Percentiles rank a stretch among this genome's conserved stretches.
Conservation (phyloP, 2,888 invertebrate species). For the Drosophila borealis region DNA sequence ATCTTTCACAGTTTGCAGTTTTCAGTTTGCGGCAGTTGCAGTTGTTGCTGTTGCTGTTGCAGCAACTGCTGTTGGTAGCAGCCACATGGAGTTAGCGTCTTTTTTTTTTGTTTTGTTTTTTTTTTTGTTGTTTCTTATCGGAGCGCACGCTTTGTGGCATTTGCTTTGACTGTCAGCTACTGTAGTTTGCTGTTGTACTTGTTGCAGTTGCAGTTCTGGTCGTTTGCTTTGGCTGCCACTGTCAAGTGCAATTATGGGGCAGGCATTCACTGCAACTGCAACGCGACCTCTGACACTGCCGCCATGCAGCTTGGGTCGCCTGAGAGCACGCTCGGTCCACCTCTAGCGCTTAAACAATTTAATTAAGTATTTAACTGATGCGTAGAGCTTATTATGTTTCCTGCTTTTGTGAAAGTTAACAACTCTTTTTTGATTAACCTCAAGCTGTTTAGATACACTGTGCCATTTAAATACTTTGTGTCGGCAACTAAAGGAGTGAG, state of each 20-base stretch:
- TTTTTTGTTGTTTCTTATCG: conserved; percentile 35
- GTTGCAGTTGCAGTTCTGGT: conserved; percentile 14
- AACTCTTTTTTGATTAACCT: conserved; percentile 33
- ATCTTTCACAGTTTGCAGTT: conserved; percentile 72
- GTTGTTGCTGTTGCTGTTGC: conserved; percentile 14
- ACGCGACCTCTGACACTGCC: conserved; percentile 68
- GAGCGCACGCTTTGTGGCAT: conserved; percentile 59
- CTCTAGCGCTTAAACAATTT: conserved; percentile 40
- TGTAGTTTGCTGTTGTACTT: conserved; percentile 32
- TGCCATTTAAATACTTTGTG: background rate
- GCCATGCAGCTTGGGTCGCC: conserved; percentile 31
- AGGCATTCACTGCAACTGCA: conserved; percentile 59
- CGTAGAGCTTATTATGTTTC: conserved; percentile 32
- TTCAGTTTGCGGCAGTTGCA: conserved; percentile 12
- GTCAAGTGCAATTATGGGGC: conserved; percentile 78
- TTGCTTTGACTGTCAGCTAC: conserved; percentile 61
- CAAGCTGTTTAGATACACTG: background rate
- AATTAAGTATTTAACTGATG: conserved; percentile 49
- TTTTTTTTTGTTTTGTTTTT: conserved; percentile 3
- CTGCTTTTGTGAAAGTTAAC: conserved; percentile 19
- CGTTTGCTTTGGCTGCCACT: conserved; percentile 53
- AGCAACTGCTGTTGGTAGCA: conserved; percentile 23
- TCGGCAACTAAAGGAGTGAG: background rate
- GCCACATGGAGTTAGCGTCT: conserved; percentile 24
- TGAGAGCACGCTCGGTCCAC: background rate